Evolutionary conservation across 1,140 invertebrate genomes (phyloP).

Genomic region (Grapholita molesta): DNA sequence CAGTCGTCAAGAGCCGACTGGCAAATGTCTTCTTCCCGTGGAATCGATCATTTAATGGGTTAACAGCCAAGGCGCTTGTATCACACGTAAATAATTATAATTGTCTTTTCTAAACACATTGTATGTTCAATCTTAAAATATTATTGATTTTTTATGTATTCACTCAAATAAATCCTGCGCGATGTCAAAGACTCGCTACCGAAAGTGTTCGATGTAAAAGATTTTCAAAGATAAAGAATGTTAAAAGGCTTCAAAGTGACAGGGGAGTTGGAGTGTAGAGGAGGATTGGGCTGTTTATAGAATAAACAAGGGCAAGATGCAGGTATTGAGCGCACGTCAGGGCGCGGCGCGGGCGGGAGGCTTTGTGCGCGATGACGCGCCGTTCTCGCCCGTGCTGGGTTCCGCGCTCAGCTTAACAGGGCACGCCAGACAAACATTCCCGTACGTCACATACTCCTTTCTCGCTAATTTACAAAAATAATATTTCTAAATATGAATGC

Average conservation of each 20-base stretch:
- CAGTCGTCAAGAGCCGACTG: conserved; percentile 25
- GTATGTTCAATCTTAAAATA: not conserved
- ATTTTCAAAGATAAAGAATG: conserved; percentile 21
- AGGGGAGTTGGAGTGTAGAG: conserved; percentile 23
- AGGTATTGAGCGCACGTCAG: conserved; percentile 13
- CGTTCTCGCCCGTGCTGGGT: conserved; percentile 21
- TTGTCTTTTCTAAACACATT: not conserved
- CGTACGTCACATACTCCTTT: no score
- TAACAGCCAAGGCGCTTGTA: not conserved
- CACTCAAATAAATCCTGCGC: conserved; percentile 24
- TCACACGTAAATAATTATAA: not conserved
- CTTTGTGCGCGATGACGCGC: conserved; percentile 33
- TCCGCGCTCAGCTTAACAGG: conserved; percentile 12
- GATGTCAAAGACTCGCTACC: conserved; percentile 10
- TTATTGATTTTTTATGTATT: not conserved
- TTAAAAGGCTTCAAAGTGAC: conserved; percentile 30
- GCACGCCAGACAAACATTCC: not conserved
- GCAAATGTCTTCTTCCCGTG: conserved; percentile 51
- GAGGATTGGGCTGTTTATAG: conserved; percentile 40
- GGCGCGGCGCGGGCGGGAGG: conserved; percentile 18
- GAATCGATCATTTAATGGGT: not conserved
- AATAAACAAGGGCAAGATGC: conserved; percentile 33
- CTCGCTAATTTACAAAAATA: no score
- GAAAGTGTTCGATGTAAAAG: conserved; percentile 19
- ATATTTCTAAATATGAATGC: no score